Base-by-base conservation (phyloP, 2,888 invertebrate genomes). In the Parnassius glacialis region DNA sequence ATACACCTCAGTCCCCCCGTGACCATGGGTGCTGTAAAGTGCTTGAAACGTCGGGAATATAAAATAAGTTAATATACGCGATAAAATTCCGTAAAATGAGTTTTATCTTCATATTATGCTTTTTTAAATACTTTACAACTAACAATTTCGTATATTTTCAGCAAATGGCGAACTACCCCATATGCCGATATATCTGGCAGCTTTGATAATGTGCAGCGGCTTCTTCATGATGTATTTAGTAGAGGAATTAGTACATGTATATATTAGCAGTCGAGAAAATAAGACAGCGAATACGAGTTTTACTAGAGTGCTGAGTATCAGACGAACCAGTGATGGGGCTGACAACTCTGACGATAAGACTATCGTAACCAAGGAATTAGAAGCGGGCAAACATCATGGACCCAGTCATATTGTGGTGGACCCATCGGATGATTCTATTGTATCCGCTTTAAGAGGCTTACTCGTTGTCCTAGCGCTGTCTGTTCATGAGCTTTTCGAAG, bases 401-500 rank as follows among this genome's bases (percentile, higher is more conserved):
- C 87, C 87, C 51, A 83, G 80, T 50, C 90, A 92, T 61, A 60
- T 87, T 16, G 72, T 81, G 51, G 52, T 75, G 5, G 71, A 72
- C 0, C 64, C 74, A 5, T 72, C 76, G 2, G 85, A 87, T 12
- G 87, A 87, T 51, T 84, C 85, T 1, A 83, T 92, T 7, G 91
- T 93, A 56, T 90, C 89, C 0, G 87, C 92, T 10, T 75, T 96
- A 59, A 91, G 95, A 70, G 97, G 95, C 1, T 85, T 97, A 42
- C 87, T 97, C 44, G 95, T 97, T 48, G 96, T 97, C 0, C 81
- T 97, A 61, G 97, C 97, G 0, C 80, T 91, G 58, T 91, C 90
- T 0, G 93, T 97, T 50, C 97, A 97, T 74, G 97, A 97, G 77
- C 88, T 97, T 11, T 96, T 97, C 76, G 97, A 97, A 87, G 97